Evolutionary conservation across 2,113 vertebrate genomes (phyloP).

Genomic region (Pongo pygmaeus): DNA sequence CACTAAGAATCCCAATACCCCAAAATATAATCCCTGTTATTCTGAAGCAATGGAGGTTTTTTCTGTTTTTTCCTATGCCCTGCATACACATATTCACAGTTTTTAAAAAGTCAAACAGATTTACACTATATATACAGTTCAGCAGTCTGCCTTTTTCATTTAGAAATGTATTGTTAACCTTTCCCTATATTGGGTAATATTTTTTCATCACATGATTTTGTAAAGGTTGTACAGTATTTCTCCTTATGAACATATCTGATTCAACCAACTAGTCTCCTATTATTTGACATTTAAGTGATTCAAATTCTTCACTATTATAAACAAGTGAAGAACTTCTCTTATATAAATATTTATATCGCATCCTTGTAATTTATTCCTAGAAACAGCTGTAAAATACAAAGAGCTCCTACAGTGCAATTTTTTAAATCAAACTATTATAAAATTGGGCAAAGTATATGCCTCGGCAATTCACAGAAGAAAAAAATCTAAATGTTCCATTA

Average conservation of each 20-base stretch:
- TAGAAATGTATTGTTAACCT: not conserved
- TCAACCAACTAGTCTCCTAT: not conserved
- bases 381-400: not conserved
- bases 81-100: not conserved
- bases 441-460: not conserved
- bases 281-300: not conserved
- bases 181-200: not conserved
- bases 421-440: not conserved
- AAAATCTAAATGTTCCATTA: not conserved
- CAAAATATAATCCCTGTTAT: not conserved
- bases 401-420: not conserved
- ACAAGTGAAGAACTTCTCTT: not conserved
- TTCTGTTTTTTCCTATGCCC: not conserved
- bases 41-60: not conserved
- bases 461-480: not conserved
- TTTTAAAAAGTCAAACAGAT: not conserved
- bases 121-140: not conserved
- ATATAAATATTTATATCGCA: not conserved
- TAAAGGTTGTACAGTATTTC: not conserved
- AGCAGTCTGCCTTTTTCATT: not conserved
- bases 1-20: not conserved
- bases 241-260: not conserved
- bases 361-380: constrained; percentile 8
- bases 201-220: not conserved
- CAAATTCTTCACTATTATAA: constrained; percentile 11